Evolutionary conservation across 2,113 vertebrate genomes (phyloP), one percentile per base, ranked within the genome.

Genomic region (Cettia cetti): DNA sequence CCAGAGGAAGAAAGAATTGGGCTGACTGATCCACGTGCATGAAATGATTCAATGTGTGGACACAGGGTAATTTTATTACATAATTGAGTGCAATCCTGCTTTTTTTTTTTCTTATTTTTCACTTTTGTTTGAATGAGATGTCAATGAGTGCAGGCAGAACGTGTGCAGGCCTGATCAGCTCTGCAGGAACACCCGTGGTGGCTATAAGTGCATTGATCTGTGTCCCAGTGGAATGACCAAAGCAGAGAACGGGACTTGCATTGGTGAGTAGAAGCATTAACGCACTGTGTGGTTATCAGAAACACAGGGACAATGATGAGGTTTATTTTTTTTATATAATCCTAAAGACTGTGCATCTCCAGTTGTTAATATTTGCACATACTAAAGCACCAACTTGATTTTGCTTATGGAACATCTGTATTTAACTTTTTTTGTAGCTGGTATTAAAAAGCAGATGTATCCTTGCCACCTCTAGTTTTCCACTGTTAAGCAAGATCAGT

Each of bases 161-260:
- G 99, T 99, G 16, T 99, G 99, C 96, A 98, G 99, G 64, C 98
- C 97, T 14, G 99, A 99, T 83, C 99, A 99, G 86, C 98, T 98
- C 89, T 99, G 99, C 94, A 99, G 98, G 96, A 99, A 99, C 95
- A 99, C 98, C 9, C 98, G 99, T 2, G 99, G 99, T 16, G 98
- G 99, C 89, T 99, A 99, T 92, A 99, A 98, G 86, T 99, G 99
- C 96, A 99, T 99, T 50, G 99, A 99, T 91, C 98, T 99, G 82
- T 99, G 99, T 95, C 99, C 99, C 24, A 98, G n/a, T 24, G 99
- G 99, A 53, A 99, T 99, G 99, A 99, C 98, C 90, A 99, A 99
- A 97, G 97, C 97, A 50, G 98, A 97, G 84, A 99, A 99, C 7
- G 99, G 98, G 76, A 99, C 98, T 8, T 99, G 99, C 80, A 56